phyloP scores from a whole-genome alignment of 2,797 vertebrate species.

The Cirrhinus molitorella region DNA sequence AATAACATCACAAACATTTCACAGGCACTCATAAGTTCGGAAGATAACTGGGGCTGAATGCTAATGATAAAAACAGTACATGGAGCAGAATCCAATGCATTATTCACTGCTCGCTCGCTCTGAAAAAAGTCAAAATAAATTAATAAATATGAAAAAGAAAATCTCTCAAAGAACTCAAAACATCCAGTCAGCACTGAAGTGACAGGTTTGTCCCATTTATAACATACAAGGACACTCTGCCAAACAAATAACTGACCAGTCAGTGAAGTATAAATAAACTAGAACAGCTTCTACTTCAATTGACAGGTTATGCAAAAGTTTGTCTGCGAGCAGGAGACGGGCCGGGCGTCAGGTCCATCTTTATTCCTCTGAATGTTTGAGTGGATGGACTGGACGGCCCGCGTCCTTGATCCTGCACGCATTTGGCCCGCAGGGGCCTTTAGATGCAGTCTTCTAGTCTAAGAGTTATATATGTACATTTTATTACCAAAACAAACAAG shows the following conservation, averaged over 20 bases:
- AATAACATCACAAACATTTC: conserved; percentile 89
- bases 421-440: conserved; percentile 11
- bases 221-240: conserved; percentile 73
- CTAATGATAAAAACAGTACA: conserved; percentile 84
- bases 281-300: conserved; percentile 58
- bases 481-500: background rate
- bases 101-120: conserved; percentile 71
- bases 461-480: background rate
- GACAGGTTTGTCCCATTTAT: conserved; percentile 78
- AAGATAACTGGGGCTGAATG: conserved; percentile 81
- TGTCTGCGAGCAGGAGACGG: conserved; percentile 26
- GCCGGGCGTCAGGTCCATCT: background rate
- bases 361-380: conserved; percentile 22
- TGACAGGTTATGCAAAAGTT: conserved; percentile 66
- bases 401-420: conserved; percentile 28
- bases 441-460: background rate
- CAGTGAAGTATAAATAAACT: conserved; percentile 69
- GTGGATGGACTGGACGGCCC: background rate
- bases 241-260: conserved; percentile 78
- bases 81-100: conserved; percentile 78
- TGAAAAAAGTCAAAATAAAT: conserved; percentile 62
- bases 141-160: conserved; percentile 70
- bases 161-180: conserved; percentile 75
- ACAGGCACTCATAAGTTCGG: conserved; percentile 82
- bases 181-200: conserved; percentile 75